phyloP scores from a whole-genome alignment of 2,888 invertebrate genomes.

The Cephus rjabovi region DNA sequence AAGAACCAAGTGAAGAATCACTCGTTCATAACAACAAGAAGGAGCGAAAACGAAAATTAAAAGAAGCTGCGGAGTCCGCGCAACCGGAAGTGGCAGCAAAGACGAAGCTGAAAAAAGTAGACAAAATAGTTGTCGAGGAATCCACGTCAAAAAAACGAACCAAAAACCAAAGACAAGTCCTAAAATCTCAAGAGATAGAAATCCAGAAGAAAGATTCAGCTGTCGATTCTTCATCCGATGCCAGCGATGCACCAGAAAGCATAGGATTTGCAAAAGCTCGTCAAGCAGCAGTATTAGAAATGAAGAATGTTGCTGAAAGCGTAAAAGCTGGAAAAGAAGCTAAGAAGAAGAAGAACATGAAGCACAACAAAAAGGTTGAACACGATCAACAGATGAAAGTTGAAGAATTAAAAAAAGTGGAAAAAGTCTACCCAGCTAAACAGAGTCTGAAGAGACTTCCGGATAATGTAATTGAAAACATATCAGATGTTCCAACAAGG shows the following conservation, averaged over 20 bases:
- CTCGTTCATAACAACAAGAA: constrained; percentile 15
- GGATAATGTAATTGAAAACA: constrained; percentile 42
- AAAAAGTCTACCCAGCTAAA: not conserved
- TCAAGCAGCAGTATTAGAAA: constrained; percentile 11
- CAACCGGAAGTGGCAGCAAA: not conserved
- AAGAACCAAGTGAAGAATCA: constrained; percentile 13
- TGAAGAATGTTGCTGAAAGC: constrained; percentile 18
- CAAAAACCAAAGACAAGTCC: not conserved
- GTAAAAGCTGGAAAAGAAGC: constrained; percentile 20
- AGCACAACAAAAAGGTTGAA: constrained; percentile 18
- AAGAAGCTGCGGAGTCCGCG: not conserved
- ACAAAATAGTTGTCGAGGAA: not conserved
- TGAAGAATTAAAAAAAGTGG: not conserved
- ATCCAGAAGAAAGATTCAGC: not conserved
- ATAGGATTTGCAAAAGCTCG: constrained; percentile 25
- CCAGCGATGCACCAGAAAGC: constrained; percentile 22
- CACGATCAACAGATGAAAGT: constrained; percentile 1
- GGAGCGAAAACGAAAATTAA: constrained; percentile 16
- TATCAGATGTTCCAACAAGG: constrained; percentile 36
- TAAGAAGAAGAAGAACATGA: constrained; percentile 24
- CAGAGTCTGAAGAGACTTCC: constrained; percentile 45
- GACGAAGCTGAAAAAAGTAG: constrained; percentile 8
- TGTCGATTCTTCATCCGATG: constrained; percentile 3
- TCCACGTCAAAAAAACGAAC: not conserved
- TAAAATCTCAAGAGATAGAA: not conserved